Evolutionary conservation across 2,797 vertebrate genomes (phyloP), one percentile per base, ranked within the genome.

Genomic region (Perdix hodgsoniae): DNA sequence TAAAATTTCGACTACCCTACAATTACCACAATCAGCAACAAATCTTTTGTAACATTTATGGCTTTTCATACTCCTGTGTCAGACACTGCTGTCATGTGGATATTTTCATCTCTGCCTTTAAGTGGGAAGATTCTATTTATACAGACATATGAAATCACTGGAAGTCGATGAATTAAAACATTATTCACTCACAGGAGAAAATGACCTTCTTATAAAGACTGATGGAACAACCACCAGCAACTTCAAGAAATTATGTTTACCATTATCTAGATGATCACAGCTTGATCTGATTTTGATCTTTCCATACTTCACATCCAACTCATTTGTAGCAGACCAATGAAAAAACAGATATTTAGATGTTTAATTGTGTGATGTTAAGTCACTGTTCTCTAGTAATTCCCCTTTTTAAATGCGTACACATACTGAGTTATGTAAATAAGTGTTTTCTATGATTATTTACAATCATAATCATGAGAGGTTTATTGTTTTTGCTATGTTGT

Each of bases 91-190:
- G 27, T 33, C n/a, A 57, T 73, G 10, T 33, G 35, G 19, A 19
- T 75, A 78, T 93, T 95, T 91, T 93, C 21, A 29, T 72, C 45
- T 77, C 65, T 61, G 61, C n/a, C 40, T 93, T 86, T 61, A 54
- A 87, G 50, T 56, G n/a, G 35, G 74, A 89, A 80, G 31, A 19
- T 39, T 86, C 75, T 80, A 74, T 88, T 88, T 87, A 65, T 52
- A 78, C 15, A 89, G 42, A 76, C 83, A 72, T 91, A 86, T 37
- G 17, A 83, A 87, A 87, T 66, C 35, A 78, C n/a, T 59, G 74
- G 16, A 31, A 78, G 45, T 39, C 57, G 24, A 22, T 15, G 40
- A 83, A 95, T 85, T 92, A 93, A 94, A 92, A 87, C 61, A 79
- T 49, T 91, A 83, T 60, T 86, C 37, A 72, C 65, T 50, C 27